phyloP scores from a whole-genome alignment of 2,113 vertebrate species.

The Mustela lutreola region DNA sequence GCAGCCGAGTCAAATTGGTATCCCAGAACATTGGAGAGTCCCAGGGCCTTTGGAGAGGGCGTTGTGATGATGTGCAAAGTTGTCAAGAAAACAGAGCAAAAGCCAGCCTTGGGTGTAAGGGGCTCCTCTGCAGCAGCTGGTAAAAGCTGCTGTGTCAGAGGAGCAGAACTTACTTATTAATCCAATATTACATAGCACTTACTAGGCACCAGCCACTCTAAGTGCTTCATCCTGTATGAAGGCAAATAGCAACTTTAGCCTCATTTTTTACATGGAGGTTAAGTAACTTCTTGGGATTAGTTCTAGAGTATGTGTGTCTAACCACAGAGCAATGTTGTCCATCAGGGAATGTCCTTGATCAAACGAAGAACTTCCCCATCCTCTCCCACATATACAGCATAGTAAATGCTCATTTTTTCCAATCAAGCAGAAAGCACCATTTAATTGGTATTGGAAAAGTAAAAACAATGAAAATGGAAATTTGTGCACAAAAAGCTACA shows the following conservation, averaged over 20 bases:
- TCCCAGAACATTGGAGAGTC: background rate
- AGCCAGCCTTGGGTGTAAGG: background rate
- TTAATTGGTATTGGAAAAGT: background rate
- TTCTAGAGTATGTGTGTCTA: background rate
- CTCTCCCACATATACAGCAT: background rate
- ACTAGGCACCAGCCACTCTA: background rate
- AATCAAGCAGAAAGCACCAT: background rate
- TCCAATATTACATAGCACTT: background rate
- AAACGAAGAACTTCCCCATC: background rate
- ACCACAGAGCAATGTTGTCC: background rate
- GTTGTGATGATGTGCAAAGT: accelerated
- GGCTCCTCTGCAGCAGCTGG: no score
- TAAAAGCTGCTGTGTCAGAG: background rate
- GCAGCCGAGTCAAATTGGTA: background rate
- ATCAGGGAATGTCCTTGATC: background rate
- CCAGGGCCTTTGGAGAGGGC: background rate
- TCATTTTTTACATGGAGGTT: background rate
- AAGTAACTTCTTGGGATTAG: background rate
- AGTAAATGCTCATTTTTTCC: background rate
- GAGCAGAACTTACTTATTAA: background rate
- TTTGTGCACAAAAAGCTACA: background rate
- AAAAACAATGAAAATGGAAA: background rate
- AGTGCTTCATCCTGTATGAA: background rate
- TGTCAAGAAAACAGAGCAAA: background rate
- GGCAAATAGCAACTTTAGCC: background rate